Base-by-base conservation (phyloP, 2,797 vertebrate genomes). In the Bovichtus variegatus region DNA sequence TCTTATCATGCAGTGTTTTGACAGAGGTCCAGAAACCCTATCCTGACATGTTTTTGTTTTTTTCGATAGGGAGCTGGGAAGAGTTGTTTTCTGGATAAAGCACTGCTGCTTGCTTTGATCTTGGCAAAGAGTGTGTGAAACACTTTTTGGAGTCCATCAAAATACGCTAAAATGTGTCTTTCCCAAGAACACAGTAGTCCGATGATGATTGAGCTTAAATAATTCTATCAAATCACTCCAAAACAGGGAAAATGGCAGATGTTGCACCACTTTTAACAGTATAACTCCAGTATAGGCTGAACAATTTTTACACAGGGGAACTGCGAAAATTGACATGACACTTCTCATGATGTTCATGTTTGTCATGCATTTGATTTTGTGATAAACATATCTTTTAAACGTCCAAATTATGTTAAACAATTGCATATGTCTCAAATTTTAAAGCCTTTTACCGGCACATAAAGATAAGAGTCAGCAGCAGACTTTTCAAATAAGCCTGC, bases 91-190 rank as follows among this genome's bases (percentile, higher is more conserved):
- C 18, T 9, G 15, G 62, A 40, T n/a, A 75, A 75, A 58, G 6
- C 19, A 13, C 57, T 50, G 40, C 70, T 74, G 43, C 27, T 66
- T 38, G 65, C 53, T 84, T 83, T 81, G 67, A 81, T 80, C 61
- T 57, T 57, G 47, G 67, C 58, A 67, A 40, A 16, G 18, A 53
- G 44, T 15, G 34, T 40, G 50, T 58, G 53, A n/a, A n/a, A n/a
- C n/a, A n/a, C n/a, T n/a, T n/a, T n/a, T n/a, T n/a, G n/a, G n/a
- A 76, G 51, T 74, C 74, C 47, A 70, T 85, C 80, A 71, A 51
- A 73, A 86, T 65, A 57, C 0, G 15, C 49, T 67, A 59, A 68
- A 81, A 70, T 73, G 43, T 23, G 64, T 43, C 43, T 51, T 75
- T 59, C 34, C 66, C 66, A 74, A 65, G 40, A 83, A 75, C 55